A percentile compares a stretch with the other conserved stretches of the same genome.
Evolutionary conservation across 2,113 vertebrate genomes (phyloP).

Genomic region (Falcunculus frontatus): DNA sequence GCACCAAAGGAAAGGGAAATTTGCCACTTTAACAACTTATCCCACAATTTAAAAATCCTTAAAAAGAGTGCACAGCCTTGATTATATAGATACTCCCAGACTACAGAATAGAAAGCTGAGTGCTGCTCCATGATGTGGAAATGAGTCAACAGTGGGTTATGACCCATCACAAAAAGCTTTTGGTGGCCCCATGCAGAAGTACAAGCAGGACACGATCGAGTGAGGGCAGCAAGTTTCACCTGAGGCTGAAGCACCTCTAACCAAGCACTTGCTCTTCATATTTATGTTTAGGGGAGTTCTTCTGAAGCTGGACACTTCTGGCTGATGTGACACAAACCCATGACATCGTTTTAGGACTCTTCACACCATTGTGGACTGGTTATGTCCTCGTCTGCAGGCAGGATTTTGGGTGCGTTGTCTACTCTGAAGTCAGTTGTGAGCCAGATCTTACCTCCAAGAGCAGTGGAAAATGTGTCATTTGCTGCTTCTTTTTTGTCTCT

Average conservation of each 20-base stretch:
- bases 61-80: neutral
- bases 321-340: neutral
- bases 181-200: neutral
- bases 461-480: neutral
- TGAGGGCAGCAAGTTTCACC: neutral
- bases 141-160: neutral
- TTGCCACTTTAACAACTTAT: neutral
- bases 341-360: neutral
- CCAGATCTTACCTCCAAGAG: neutral
- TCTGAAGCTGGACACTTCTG: neutral
- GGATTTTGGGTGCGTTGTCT: neutral
- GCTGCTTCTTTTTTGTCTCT: neutral
- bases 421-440: neutral
- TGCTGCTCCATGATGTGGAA: neutral
- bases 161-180: neutral
- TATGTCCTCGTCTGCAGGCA: neutral
- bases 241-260: neutral
- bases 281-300: neutral
- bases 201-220: neutral
- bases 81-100: neutral
- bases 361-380: neutral
- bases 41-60: neutral
- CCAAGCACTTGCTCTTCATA: fast-evolving
- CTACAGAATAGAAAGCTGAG: neutral
- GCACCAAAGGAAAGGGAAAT: neutral